phyloP scores from a whole-genome alignment of 2,113 vertebrate genomes.

The Odobenus rosmarus region DNA sequence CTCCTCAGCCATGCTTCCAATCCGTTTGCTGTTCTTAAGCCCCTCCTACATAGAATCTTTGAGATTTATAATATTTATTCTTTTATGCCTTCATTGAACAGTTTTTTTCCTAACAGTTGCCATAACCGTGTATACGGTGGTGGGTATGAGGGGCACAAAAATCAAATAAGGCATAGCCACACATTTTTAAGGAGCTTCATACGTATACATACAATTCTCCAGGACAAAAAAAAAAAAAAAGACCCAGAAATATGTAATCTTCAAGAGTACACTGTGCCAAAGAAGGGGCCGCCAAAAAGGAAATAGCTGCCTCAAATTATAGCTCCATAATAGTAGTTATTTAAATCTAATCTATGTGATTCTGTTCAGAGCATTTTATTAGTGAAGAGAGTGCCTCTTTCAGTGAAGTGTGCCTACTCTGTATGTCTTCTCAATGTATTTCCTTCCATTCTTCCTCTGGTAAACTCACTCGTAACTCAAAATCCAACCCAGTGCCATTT shows the following conservation, averaged over 20 bases:
- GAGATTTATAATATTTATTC: background rate
- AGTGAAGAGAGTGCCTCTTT: background rate
- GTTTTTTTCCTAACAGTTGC: background rate
- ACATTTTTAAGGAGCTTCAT: background rate
- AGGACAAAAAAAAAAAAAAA: background rate
- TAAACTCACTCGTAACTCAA: background rate
- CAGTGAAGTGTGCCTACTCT: background rate
- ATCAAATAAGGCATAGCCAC: background rate
- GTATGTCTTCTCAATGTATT: background rate
- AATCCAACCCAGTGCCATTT: background rate
- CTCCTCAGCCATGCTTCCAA: too few species aligned
- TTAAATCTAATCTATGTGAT: background rate
- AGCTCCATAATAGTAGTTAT: background rate
- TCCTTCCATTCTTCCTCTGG: background rate
- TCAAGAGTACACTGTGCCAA: background rate
- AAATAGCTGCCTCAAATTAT: background rate
- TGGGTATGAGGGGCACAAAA: background rate
- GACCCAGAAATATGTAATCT: background rate
- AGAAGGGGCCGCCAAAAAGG: background rate
- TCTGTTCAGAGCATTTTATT: background rate
- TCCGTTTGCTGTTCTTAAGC: background rate
- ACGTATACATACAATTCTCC: background rate
- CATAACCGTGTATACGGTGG: rapidly evolving
- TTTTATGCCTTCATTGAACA: background rate
- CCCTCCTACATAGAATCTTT: background rate